Evolutionary conservation across 2,888 invertebrate species (phyloP), one percentile per base, ranked within the genome.

Genomic region (Hyles lineata): DNA sequence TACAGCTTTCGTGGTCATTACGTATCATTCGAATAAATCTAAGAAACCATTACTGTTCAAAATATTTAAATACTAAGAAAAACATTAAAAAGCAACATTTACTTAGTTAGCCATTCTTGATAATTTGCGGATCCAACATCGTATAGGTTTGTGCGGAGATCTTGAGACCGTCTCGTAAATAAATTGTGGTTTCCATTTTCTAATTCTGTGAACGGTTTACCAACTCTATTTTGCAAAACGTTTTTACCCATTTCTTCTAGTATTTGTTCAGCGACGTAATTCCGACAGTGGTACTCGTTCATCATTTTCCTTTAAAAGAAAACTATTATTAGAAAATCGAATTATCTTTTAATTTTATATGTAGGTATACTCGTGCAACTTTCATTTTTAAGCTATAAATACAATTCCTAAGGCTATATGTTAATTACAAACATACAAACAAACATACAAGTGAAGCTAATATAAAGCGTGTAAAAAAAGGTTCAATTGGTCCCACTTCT

Each of bases 211-310:
- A 87, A 88, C 0, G 92, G 91, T 74, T 82, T 89, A 0, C 94
- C 95, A 0, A 93, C 60, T 4, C 93, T 89, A 74, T 87, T 87
- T 74, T 93, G 90, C 2, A 92, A 71, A 29, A 89, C 85, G 23
- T 89, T 89, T 74, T 91, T 90, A 3, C 91, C 92, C 88, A 97
- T 95, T 80, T 96, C 96, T 15, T 95, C 95, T 60, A 97, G 88
- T 77, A 97, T 97, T 90, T 97, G 96, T 80, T 97, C 96, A 0
- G 97, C 97, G 59, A 97, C 87, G 85, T 96, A 97, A 83, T 96
- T 97, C 55, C 97, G 96, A 79, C 97, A 97, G 69, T 97, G 91
- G 85, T 97, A 97, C 85, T 97, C 97, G 83, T 97, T 97, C 96
- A 97, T 97, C 95, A 96, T 96, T 87, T 95, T 95, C 82, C 97